phyloP scores from a whole-genome alignment of 2,888 invertebrate genomes.

The Digitonthophagus gazella region DNA sequence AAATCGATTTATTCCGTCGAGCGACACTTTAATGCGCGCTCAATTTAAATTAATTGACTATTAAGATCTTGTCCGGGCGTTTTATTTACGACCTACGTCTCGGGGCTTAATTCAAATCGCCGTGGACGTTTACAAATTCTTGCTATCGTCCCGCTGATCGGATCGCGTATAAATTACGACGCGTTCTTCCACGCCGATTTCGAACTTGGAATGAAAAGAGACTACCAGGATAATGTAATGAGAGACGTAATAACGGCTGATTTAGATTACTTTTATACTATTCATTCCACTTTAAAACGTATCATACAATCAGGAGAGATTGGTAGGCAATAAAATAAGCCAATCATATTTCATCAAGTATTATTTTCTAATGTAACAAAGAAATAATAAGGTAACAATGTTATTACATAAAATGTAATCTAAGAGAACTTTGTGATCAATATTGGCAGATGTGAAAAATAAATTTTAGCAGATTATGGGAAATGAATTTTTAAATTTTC shows the following conservation, averaged over 20 bases:
- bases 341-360: too few species aligned
- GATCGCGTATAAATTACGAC: constrained; percentile 13
- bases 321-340: too few species aligned
- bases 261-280: not conserved
- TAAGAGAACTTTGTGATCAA: too few species aligned
- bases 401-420: too few species aligned
- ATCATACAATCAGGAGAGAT: too few species aligned
- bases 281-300: not conserved
- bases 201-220: not conserved
- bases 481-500: too few species aligned
- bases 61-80: constrained; percentile 1
- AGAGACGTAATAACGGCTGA: not conserved
- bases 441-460: too few species aligned
- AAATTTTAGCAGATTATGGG: too few species aligned
- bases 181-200: constrained; percentile 6
- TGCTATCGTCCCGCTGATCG: constrained; percentile 1
- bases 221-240: constrained; percentile 7
- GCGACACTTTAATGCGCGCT: not conserved
- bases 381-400: too few species aligned
- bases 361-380: too few species aligned
- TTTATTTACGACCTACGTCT: constrained; percentile 12
- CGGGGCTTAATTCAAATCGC: constrained; percentile 11
- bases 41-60: constrained; percentile 14
- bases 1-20: not conserved
- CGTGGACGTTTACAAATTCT: constrained; percentile 14